Evolutionary conservation across 2,888 invertebrate genomes (phyloP).

Genomic region (Standfussiana lucernea): DNA sequence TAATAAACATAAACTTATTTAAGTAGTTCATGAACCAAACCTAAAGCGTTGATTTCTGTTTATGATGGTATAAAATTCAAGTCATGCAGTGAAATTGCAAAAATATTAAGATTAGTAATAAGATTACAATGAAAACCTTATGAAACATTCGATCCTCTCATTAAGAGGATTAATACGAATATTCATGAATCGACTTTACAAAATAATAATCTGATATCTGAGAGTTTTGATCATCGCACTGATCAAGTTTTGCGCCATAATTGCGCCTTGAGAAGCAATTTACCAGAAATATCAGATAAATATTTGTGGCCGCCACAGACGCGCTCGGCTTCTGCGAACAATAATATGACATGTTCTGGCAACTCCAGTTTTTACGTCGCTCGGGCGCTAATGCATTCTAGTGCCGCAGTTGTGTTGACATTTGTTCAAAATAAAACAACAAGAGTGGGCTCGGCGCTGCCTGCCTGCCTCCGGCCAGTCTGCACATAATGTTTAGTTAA

Average conservation of each 20-base stretch:
- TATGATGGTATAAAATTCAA: conserved; percentile 40
- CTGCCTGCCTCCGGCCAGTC: conserved; percentile 5
- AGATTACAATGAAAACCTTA: conserved; percentile 16
- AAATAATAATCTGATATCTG: conserved; percentile 53
- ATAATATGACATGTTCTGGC: conserved; percentile 72
- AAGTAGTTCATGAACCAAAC: conserved; percentile 35
- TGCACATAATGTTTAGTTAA: conserved; percentile 25
- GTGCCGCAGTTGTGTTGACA: conserved; percentile 52
- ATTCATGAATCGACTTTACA: conserved; percentile 34
- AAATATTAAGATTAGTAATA: not conserved
- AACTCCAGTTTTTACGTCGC: conserved; percentile 54
- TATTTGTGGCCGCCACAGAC: conserved; percentile 76
- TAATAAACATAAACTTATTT: conserved; percentile 38
- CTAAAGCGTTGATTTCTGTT: conserved; percentile 41
- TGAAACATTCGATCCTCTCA: conserved; percentile 28
- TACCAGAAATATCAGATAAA: conserved; percentile 81
- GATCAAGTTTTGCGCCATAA: conserved; percentile 72
- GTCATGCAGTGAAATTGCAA: conserved; percentile 25
- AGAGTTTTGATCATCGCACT: conserved; percentile 80
- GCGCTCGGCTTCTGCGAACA: conserved; percentile 65
- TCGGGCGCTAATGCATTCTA: conserved; percentile 56
- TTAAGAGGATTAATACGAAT: conserved; percentile 44
- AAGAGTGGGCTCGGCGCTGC: conserved; percentile 20
- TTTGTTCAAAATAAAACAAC: conserved; percentile 60
- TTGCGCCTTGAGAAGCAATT: conserved; percentile 72